Conservation (phyloP, 2,888 invertebrate genomes). For the Lasioglossum figueresi region DNA sequence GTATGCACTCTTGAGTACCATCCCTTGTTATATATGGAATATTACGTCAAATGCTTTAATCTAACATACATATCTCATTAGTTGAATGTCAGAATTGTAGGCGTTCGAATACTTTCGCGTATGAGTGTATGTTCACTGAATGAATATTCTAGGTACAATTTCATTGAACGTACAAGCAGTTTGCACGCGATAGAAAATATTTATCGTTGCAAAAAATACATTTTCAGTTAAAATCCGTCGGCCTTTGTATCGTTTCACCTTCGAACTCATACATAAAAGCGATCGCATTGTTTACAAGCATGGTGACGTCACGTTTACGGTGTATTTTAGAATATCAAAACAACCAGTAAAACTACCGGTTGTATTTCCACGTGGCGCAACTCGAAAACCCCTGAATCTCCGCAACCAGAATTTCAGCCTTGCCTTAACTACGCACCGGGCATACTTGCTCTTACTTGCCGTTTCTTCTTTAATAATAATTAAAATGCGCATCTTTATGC, state of each 20-base stretch:
- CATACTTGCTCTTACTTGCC: neutral
- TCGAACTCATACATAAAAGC: conserved; percentile 43
- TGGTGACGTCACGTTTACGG: conserved; percentile 65
- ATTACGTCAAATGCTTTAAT: no score
- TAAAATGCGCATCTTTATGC: no score
- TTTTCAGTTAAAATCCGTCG: conserved; percentile 47
- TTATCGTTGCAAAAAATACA: conserved; percentile 16
- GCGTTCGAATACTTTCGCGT: no score
- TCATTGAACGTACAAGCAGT: neutral
- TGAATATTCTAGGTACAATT: neutral
- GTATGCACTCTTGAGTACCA: no score
- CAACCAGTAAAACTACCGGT: conserved; percentile 68
- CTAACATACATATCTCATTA: no score
- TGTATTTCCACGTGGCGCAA: conserved; percentile 29
- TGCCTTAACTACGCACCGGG: neutral
- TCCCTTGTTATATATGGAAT: no score
- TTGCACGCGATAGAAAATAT: neutral
- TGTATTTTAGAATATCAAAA: conserved; percentile 71
- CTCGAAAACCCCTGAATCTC: conserved; percentile 48
- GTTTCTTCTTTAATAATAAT: neutral
- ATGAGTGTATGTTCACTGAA: neutral
- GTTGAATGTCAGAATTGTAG: no score
- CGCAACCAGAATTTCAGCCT: conserved; percentile 57
- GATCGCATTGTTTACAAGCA: conserved; percentile 61
- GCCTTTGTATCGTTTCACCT: conserved; percentile 50